Percentiles rank a stretch among this genome's conserved stretches.
These are phyloP conservation scores for Indri indri DNA, from an alignment of 2,113 vertebrate species.

Conservation along the genomic window DNA sequence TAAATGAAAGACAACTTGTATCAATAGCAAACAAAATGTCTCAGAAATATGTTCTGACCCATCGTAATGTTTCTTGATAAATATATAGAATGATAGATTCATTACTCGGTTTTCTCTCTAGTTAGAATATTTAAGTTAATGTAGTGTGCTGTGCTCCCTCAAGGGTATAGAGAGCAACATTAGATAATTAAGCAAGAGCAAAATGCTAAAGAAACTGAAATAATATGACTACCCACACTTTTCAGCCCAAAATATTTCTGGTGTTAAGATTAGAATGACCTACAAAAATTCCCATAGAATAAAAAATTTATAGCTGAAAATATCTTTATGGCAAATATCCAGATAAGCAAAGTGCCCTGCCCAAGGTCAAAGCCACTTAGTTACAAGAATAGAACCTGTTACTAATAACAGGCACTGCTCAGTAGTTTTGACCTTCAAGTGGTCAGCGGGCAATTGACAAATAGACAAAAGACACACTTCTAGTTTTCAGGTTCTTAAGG, in stretches of 20 bases:
- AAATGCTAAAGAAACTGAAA: constrained; percentile 13
- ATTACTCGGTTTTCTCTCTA: not conserved
- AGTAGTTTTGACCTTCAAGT: not conserved
- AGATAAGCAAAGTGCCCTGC: not conserved
- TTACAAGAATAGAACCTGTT: not conserved
- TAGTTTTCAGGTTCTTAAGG: not conserved
- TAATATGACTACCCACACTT: not conserved
- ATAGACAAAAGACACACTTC: not conserved
- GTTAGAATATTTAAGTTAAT: not conserved
- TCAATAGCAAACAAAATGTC: not conserved
- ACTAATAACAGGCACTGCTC: not conserved
- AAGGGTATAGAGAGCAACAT: not conserved
- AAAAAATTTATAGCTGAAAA: not conserved
- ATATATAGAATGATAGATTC: not conserved
- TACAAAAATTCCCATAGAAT: constrained; percentile 14
- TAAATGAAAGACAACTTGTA: not conserved
- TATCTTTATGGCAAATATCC: not conserved
- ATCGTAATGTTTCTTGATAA: not conserved
- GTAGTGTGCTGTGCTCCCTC: not conserved
- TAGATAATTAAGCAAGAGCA: constrained; percentile 8
- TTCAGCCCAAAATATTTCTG: constrained; percentile 22
- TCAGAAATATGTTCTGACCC: not conserved
- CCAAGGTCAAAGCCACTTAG: not conserved
- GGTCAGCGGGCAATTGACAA: not conserved
- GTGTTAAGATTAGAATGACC: constrained; percentile 52